Evolutionary conservation across 1,140 invertebrate genomes (phyloP).

Genomic region (Drosophila pruinosa): DNA sequence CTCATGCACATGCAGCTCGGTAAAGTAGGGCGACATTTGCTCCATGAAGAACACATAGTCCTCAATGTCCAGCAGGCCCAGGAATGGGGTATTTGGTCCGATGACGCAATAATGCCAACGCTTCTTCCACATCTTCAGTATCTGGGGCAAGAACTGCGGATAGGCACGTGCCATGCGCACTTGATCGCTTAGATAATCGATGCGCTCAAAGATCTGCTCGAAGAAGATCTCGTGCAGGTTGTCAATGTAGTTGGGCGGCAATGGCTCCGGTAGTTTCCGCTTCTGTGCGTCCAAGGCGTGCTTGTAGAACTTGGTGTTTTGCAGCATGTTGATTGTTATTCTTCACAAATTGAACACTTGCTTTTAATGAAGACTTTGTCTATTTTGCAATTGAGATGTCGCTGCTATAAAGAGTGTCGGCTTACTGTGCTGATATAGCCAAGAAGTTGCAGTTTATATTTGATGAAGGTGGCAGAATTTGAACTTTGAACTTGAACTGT

Average conservation of each 20-base stretch:
- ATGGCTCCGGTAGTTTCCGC: not conserved
- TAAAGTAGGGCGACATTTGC: slow-evolving; percentile 53
- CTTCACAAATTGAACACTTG: no score
- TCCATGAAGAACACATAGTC: slow-evolving; percentile 71
- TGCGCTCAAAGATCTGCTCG: slow-evolving; percentile 69
- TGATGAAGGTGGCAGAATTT: no score
- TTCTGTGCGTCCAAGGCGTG: slow-evolving; percentile 36
- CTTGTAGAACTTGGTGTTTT: slow-evolving; percentile 48
- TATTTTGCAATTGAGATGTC: no score
- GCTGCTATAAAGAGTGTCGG: no score
- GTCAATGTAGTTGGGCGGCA: slow-evolving; percentile 56
- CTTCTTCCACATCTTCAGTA: slow-evolving; percentile 54
- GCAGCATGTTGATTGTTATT: slow-evolving; percentile 8
- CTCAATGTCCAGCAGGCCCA: slow-evolving; percentile 57
- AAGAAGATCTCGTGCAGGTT: slow-evolving; percentile 71
- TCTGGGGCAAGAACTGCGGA: slow-evolving; percentile 56
- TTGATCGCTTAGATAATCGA: slow-evolving; percentile 57
- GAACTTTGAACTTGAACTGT: not conserved
- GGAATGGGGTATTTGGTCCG: slow-evolving; percentile 54
- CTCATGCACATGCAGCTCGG: slow-evolving; percentile 60
- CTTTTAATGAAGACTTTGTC: no score
- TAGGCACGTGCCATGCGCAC: slow-evolving; percentile 71
- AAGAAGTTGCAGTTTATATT: no score
- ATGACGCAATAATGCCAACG: slow-evolving; percentile 40
- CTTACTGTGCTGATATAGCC: no score